Base-by-base conservation (phyloP, 2,888 invertebrate species). In the Rotaria macrura region DNA sequence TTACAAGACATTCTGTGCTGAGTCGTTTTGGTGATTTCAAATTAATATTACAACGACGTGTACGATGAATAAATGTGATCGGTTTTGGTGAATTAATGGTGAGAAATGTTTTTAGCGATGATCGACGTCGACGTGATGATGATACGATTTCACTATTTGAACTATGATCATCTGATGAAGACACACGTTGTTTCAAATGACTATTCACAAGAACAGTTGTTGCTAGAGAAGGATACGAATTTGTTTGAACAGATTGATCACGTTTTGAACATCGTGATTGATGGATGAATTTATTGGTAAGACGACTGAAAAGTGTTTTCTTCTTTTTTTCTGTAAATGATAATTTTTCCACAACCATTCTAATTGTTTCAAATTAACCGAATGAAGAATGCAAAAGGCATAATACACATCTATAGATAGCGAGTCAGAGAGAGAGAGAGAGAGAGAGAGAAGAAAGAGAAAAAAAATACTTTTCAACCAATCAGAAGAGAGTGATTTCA, bases 221-320 rank as follows among this genome's bases (percentile, higher is more conserved):
- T 65, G 65, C 14, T 65, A 65, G 12, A 29, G n/a, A 34, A 14
- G n/a, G 14, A 65, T 65, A 2, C 1, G 10, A n/a, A 65, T 2
- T 65, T 65, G 65, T 65, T 65, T 65, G 65, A 34, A 65, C 65
- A 7, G 65, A 65, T 65, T 65, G 65, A 65, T 65, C 65, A 65
- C 34, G 65, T 65, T n/a, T 65, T 65, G 65, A 65, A n/a, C 34
- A 34, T 23, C 65, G 65, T 12, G n/a, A 17, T 29, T 65, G 65
- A 65, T 29, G 12, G 29, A 29, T n/a, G 29, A 34, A 29, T 65
- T 65, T 65, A 65, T 65, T 65, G 12, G n/a, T n/a, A 65, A n/a
- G 65, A 29, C 65, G 65, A 29, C 20, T 17, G 9, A 65, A 65
- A 9, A 29, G n/a, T 29, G n/a, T 65, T 29, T n/a, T n/a, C 17